phyloP scores from a whole-genome alignment of 2,797 vertebrate species.

The Cheirogaleus major region DNA sequence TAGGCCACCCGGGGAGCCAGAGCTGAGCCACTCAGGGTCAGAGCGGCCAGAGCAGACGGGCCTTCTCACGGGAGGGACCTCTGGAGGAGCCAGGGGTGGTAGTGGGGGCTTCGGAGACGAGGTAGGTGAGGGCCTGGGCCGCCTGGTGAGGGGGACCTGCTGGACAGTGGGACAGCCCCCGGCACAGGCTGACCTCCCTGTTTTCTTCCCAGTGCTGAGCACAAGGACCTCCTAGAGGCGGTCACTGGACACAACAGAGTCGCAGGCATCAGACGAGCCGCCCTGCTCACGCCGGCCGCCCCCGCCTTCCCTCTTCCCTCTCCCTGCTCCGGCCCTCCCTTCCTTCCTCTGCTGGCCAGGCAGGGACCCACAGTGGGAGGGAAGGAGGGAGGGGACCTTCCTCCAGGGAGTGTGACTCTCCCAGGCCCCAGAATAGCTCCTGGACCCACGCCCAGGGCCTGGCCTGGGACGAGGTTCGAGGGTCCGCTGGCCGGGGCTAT shows the following conservation, averaged over 20 bases:
- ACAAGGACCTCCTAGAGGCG: not conserved
- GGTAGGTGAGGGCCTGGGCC: slow-evolving; percentile 69
- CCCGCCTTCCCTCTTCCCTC: not conserved
- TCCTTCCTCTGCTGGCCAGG: slow-evolving; percentile 73
- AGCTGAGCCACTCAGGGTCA: slow-evolving; percentile 87
- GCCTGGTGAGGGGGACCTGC: not conserved
- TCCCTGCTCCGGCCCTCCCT: slow-evolving; percentile 58
- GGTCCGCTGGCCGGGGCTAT: slow-evolving; percentile 60
- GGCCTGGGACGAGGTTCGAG: slow-evolving; percentile 56
- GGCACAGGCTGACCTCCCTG: not conserved
- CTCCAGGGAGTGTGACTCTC: slow-evolving; percentile 64
- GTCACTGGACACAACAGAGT: not conserved
- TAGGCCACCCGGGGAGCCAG: slow-evolving; percentile 76
- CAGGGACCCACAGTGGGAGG: slow-evolving; percentile 20
- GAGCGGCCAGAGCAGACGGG: slow-evolving; percentile 90
- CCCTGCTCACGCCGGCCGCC: not conserved
- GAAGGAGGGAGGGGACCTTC: slow-evolving; percentile 66
- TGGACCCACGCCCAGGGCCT: slow-evolving; percentile 70
- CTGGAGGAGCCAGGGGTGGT: slow-evolving; percentile 50
- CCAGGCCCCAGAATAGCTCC: slow-evolving; percentile 79
- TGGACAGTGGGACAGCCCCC: not conserved
- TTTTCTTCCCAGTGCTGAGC: slow-evolving; percentile 66
- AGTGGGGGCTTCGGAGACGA: slow-evolving; percentile 57
- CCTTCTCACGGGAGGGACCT: slow-evolving; percentile 84
- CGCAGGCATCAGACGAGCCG: not conserved